Evolutionary conservation across 2,797 vertebrate genomes (phyloP).

Genomic region (Numenius phaeopus): DNA sequence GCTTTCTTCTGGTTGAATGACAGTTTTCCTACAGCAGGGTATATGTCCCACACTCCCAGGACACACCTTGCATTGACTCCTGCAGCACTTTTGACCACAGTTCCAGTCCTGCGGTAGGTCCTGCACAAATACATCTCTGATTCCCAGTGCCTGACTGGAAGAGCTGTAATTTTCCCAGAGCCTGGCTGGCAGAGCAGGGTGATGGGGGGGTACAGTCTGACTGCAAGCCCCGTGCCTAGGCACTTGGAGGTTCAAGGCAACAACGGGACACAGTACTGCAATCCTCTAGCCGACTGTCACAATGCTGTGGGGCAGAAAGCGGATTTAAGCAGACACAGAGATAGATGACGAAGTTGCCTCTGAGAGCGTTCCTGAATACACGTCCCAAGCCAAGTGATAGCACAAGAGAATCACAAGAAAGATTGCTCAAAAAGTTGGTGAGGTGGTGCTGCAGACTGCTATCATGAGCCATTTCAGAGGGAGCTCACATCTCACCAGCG

Average conservation of each 20-base stretch:
- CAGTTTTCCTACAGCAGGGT: no score
- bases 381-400: accelerated
- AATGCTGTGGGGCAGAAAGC: not conserved
- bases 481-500: accelerated
- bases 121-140: not conserved
- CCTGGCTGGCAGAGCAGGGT: not conserved
- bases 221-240: not conserved
- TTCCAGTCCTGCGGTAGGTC: not conserved
- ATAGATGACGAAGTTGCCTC: not conserved
- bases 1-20: not conserved
- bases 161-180: not conserved
- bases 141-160: not conserved
- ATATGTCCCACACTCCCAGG: not conserved
- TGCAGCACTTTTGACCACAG: not conserved
- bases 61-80: not conserved
- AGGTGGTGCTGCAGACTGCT: not conserved
- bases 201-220: not conserved
- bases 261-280: accelerated
- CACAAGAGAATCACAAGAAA: not conserved
- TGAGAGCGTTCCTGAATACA: not conserved
- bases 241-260: not conserved
- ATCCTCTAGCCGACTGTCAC: not conserved
- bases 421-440: not conserved
- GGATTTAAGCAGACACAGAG: not conserved
- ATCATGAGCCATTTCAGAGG: not conserved